Evolutionary conservation across 2,888 invertebrate species (phyloP).

Genomic region (Tetrapedia diversipes): DNA sequence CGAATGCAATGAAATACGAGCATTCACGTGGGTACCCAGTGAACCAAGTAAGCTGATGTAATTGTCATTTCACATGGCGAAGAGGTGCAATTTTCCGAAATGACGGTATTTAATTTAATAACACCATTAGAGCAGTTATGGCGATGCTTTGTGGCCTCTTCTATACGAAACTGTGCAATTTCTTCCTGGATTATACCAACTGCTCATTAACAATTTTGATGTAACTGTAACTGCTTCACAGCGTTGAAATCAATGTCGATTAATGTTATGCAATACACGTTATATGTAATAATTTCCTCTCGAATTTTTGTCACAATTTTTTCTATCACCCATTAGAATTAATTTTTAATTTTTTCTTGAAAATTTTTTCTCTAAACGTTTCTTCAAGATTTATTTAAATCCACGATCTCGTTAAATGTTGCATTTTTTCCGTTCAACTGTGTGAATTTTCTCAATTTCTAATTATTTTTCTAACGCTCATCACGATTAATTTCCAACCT

Average conservation of each 20-base stretch:
- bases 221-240: slow-evolving; percentile 4
- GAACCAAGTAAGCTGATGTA: slow-evolving; percentile 14
- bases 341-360: too few species aligned
- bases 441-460: too few species aligned
- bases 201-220: background rate
- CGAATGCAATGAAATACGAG: slow-evolving; percentile 29
- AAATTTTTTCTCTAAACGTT: too few species aligned
- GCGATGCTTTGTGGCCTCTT: background rate
- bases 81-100: too few species aligned
- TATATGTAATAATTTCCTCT: background rate
- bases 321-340: too few species aligned
- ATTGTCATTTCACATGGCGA: too few species aligned
- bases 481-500: too few species aligned
- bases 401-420: too few species aligned
- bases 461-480: too few species aligned
- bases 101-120: slow-evolving; percentile 29
- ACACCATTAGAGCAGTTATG: slow-evolving; percentile 2
- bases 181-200: background rate
- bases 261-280: background rate
- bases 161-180: background rate
- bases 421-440: too few species aligned
- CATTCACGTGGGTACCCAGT: slow-evolving; percentile 5
- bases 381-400: too few species aligned
- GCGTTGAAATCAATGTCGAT: background rate
- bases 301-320: too few species aligned